Evolutionary conservation across 2,888 invertebrate genomes (phyloP).

Genomic region (Philereme vetulata): DNA sequence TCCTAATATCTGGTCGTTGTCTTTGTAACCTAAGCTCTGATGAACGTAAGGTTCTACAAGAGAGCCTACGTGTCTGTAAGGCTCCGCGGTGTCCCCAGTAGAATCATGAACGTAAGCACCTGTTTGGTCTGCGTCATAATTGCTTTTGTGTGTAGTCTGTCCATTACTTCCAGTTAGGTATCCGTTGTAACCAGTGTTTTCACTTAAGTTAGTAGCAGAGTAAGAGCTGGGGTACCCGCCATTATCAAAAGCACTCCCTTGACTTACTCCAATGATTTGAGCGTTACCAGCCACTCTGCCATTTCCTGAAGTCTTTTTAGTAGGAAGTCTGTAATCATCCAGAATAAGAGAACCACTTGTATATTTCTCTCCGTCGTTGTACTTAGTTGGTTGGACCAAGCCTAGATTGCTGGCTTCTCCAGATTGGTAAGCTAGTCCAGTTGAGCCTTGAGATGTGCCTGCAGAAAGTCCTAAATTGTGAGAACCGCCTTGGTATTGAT

Average conservation of each 20-base stretch:
- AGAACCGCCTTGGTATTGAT: constrained; percentile 44
- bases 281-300: constrained; percentile 34
- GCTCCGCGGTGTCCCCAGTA: constrained; percentile 71
- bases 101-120: constrained; percentile 79
- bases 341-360: constrained; percentile 72
- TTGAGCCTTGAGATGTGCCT: constrained; percentile 31
- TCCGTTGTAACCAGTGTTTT: constrained; percentile 33
- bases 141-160: constrained; percentile 49
- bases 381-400: constrained; percentile 65
- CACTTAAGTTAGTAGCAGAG: constrained; percentile 14
- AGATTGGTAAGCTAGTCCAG: constrained; percentile 48
- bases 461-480: constrained; percentile 32
- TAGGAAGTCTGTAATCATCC: constrained; percentile 72
- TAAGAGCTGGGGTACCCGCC: constrained; percentile 25
- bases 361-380: constrained; percentile 60
- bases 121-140: constrained; percentile 61
- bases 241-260: constrained; percentile 32
- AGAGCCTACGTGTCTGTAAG: constrained; percentile 69
- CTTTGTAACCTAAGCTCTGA: constrained; percentile 59
- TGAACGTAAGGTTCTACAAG: constrained; percentile 68
- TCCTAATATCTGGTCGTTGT: constrained; percentile 45
- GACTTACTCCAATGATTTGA: constrained; percentile 36
- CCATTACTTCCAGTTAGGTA: constrained; percentile 36
- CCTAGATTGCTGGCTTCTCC: constrained; percentile 52
- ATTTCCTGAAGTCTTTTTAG: constrained; percentile 46